Conservation (phyloP, 1,140 invertebrate species). For the Meloidogyne exigua region DNA sequence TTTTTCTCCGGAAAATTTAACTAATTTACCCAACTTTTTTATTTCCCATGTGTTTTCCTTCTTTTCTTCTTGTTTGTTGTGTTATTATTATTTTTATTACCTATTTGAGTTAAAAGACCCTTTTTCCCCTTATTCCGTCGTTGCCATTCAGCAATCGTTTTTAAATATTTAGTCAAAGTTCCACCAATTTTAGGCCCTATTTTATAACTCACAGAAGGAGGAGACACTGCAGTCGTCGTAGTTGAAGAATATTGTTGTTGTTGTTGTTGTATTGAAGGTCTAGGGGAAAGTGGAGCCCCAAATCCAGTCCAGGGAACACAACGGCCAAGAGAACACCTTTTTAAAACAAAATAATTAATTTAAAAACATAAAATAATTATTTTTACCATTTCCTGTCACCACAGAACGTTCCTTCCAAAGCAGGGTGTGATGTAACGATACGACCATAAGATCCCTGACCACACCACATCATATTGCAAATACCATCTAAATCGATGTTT, state of each 20-base stretch:
- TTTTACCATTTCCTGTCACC: conserved; percentile 60
- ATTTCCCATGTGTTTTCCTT: not conserved
- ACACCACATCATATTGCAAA: conserved; percentile 64
- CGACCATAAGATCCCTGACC: conserved; percentile 56
- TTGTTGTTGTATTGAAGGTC: conserved; percentile 18
- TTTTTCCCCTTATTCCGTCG: conserved; percentile 9
- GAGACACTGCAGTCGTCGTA: not conserved
- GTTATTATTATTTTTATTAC: not conserved
- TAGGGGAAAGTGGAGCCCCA: conserved; percentile 33
- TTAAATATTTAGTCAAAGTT: conserved; percentile 30
- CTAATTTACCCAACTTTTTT: not conserved
- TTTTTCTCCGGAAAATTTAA: not conserved
- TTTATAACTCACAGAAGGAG: conserved; percentile 19
- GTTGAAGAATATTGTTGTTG: not conserved
- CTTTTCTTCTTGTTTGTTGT: not conserved
- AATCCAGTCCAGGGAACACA: conserved; percentile 59
- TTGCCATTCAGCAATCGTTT: conserved; percentile 26
- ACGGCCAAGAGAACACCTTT: conserved; percentile 45
- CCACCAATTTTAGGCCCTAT: conserved; percentile 10
- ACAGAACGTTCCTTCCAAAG: conserved; percentile 62
- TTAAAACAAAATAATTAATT: not conserved
- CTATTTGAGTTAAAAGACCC: not conserved
- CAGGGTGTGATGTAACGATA: conserved; percentile 63
- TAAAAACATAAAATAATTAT: not conserved
- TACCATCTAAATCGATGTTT: conserved; percentile 42